Base-by-base conservation (phyloP, 1,140 invertebrate genomes). In the Tyrophagus putrescentiae region DNA sequence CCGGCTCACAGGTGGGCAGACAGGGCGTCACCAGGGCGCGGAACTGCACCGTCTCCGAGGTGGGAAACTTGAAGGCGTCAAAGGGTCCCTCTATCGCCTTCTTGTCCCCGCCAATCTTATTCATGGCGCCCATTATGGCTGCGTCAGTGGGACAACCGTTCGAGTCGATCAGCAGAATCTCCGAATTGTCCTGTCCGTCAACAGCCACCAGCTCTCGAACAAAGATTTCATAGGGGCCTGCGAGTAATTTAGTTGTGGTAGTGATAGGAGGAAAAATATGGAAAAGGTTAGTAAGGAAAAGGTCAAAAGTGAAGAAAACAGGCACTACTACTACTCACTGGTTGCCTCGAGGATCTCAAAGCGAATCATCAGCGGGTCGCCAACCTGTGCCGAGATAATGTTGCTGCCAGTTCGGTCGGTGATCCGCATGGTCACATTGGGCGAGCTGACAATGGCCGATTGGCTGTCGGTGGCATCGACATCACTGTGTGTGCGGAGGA, bases 1-100 rank as follows among this genome's bases (percentile, higher is more conserved):
- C 65, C 0, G 90, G 88, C 71, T 90, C 86, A 69, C 90, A 93
- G 23, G 80, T 79, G 1, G 88, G 87, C 81, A 93, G 85, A 68
- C 90, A 93, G 0, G 90, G 90, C 7, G 88, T 93, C 1, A 94
- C 88, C 65, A 93, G 70, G 1, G 88, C 90, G 50, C 87, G 80
- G 80, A 94, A 94, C 72, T 93, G 89, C 0, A 94, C 90, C 11
- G 91, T 82, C 71, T 93, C 88, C 0, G 88, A 91, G 13, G 87
- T 89, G 0, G 89, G 89, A 76, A 94, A 94, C 62, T 93, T 93
- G 80, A 94, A 94, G 11, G 90, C 90, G 70, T 93, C 89, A 72
- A 94, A 93, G 70, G 87, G 83, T 4, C 87, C 88, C 23, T 89
- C 72, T 7, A 94, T 75, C 58, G 87, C 81, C 79, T 87, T 79